Evolutionary conservation across 2,797 vertebrate genomes (phyloP), one percentile per base, ranked within the genome.

Genomic region (Phataginus tetradactyla): DNA sequence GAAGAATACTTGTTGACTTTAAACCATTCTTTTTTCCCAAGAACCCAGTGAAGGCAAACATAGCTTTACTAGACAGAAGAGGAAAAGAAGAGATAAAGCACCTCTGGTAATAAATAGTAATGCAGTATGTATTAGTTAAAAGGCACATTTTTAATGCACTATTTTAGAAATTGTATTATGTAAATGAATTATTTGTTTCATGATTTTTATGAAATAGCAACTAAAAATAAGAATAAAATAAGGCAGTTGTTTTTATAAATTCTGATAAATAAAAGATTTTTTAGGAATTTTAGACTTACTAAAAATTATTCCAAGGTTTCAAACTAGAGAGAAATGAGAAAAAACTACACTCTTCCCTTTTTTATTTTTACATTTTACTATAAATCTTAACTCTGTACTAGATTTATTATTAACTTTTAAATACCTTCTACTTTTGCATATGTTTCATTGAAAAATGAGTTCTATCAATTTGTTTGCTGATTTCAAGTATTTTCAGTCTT

Each of bases 391-490:
- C 2, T 94, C 23, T 91, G 34, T 69, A 32, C 18, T 96, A 74
- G 51, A 91, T 96, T 49, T 94, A 74, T 51, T 96, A 86, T 96
- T 80, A 90, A 75, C 10, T 95, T 71, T 55, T 96, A 86, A 91
- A 86, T 95, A 91, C 95, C 85, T 63, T 89, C 32, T 20, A 18
- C 78, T 71, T 97, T 97, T 97, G 81, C 87, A 97, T 97, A 66
- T 68, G 84, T 68, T 14, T 61, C 25, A 87, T 57, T 96, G 96
- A 25, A 94, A 96, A 97, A 94, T 93, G 42, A 97, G 0, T 29
- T 74, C 51, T 20, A 72, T 29, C 12, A 9, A 15, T 5, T 90
- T 42, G 2, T 45, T 74, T 74, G 10, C 55, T 87, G 14, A 79
- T 86, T 66, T n/a, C 90, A 4, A 71, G 6, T 20, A 9, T 75